Evolutionary conservation across 2,888 invertebrate genomes (phyloP).

Genomic region (Rotaria sp.): DNA sequence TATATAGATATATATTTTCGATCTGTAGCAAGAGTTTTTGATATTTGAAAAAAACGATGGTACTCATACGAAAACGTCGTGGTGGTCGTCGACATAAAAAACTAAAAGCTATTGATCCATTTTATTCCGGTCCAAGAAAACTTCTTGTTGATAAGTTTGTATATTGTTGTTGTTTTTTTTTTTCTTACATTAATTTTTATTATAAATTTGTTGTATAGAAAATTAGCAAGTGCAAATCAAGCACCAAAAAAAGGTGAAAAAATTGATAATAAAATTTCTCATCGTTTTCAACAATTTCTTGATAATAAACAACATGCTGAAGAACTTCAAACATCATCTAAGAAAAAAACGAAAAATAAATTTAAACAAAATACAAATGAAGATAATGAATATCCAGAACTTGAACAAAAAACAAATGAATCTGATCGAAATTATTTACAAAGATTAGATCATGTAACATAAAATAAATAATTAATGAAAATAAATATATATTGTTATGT

Average conservation of each 20-base stretch:
- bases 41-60: slow-evolving; percentile 22
- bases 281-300: slow-evolving; percentile 20
- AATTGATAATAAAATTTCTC: slow-evolving; percentile 22
- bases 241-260: slow-evolving; percentile 33
- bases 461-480: not conserved
- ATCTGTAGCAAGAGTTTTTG: no score
- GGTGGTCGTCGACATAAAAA: slow-evolving; percentile 48
- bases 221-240: slow-evolving; percentile 33
- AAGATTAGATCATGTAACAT: not conserved
- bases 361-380: not conserved
- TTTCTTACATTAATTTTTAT: not conserved
- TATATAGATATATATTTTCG: not conserved
- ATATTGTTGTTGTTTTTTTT: not conserved
- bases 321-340: not conserved
- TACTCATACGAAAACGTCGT: slow-evolving; percentile 41
- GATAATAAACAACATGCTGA: not conserved
- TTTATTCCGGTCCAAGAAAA: slow-evolving; percentile 43
- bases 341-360: slow-evolving; percentile 1
- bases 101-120: slow-evolving; percentile 46
- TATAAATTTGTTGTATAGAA: not conserved
- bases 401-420: slow-evolving; percentile 7
- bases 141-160: slow-evolving; percentile 35
- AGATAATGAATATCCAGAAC: not conserved
- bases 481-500: not conserved
- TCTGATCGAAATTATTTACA: not conserved